Conservation (phyloP, 2,113 vertebrate species). For the Platanista minor region DNA sequence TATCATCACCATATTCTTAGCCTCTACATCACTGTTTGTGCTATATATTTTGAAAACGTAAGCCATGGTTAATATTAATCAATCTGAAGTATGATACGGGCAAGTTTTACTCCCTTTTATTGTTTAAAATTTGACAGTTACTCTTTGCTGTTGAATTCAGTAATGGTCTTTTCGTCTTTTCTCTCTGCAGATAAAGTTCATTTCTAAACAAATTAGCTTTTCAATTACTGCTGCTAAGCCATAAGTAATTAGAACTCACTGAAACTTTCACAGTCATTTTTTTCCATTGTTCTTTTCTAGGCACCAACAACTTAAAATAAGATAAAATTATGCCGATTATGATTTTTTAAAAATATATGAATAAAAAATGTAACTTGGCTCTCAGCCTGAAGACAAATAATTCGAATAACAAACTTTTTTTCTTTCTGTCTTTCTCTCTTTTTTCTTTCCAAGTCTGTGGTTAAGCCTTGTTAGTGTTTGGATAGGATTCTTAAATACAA, state of each 20-base stretch:
- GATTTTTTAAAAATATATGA: not conserved
- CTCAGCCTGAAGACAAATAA: not conserved
- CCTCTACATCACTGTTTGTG: not conserved
- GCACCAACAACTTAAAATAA: conserved; percentile 45
- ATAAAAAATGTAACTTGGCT: not conserved
- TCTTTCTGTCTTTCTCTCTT: not conserved
- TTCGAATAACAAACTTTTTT: not conserved
- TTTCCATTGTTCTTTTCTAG: conserved; percentile 60
- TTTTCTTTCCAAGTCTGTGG: not conserved
- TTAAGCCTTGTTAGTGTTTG: not conserved
- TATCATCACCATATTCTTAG: not conserved
- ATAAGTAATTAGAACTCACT: conserved; percentile 71
- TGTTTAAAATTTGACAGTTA: conserved; percentile 62
- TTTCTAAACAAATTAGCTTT: conserved; percentile 79
- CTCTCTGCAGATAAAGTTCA: conserved; percentile 72
- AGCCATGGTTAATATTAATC: conserved; percentile 71
- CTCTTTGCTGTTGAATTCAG: conserved; percentile 65
- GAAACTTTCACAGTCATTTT: conserved; percentile 56
- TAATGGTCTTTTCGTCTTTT: conserved; percentile 66
- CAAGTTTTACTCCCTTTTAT: not conserved
- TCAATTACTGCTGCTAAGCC: conserved; percentile 69
- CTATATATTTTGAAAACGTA: conserved; percentile 46
- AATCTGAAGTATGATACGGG: conserved; percentile 46
- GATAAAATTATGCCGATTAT: conserved; percentile 23
- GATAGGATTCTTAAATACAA: not conserved